Percentiles rank a stretch among this genome's conserved stretches.
Conservation (phyloP, 2,797 vertebrate genomes). For the Thunnus albacares region DNA sequence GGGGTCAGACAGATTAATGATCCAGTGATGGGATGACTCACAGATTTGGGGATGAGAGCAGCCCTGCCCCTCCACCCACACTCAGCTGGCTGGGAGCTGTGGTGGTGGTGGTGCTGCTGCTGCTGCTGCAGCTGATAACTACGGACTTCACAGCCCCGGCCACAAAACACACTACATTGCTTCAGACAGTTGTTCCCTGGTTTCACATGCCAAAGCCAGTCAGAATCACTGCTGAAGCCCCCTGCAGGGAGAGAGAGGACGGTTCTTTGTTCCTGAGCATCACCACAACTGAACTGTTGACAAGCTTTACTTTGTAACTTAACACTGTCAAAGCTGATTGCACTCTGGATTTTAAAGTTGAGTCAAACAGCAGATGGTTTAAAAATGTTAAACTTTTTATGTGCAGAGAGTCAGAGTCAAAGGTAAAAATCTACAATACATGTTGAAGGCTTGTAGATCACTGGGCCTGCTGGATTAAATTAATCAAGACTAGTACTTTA, state of each 20-base stretch:
- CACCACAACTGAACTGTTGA: conserved; percentile 52
- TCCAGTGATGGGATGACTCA: conserved; percentile 76
- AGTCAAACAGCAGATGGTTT: conserved; percentile 27
- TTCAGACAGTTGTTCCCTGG: conserved; percentile 57
- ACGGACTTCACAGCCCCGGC: conserved; percentile 33
- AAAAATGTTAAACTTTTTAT: conserved; percentile 2
- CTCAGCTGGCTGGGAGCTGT: conserved; percentile 50
- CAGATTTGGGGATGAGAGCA: conserved; percentile 72
- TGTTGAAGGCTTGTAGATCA: background rate
- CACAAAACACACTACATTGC: conserved; percentile 55
- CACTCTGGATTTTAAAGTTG: conserved; percentile 7
- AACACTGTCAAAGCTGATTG: conserved; percentile 47
- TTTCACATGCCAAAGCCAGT: conserved; percentile 58
- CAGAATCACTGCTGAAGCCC: conserved; percentile 53
- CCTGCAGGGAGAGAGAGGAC: conserved; percentile 37
- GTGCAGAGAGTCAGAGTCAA: background rate
- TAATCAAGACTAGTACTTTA: background rate
- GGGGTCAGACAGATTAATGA: conserved; percentile 80
- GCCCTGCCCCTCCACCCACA: conserved; percentile 62
- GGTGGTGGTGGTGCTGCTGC: conserved; percentile 6
- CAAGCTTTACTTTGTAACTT: conserved; percentile 59
- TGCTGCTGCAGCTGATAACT: conserved; percentile 52
- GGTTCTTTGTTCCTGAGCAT: conserved; percentile 60
- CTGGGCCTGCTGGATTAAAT: background rate
- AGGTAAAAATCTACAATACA: background rate